Evolutionary conservation across 2,888 invertebrate genomes (phyloP).

Genomic region (Mythimna vitellina): DNA sequence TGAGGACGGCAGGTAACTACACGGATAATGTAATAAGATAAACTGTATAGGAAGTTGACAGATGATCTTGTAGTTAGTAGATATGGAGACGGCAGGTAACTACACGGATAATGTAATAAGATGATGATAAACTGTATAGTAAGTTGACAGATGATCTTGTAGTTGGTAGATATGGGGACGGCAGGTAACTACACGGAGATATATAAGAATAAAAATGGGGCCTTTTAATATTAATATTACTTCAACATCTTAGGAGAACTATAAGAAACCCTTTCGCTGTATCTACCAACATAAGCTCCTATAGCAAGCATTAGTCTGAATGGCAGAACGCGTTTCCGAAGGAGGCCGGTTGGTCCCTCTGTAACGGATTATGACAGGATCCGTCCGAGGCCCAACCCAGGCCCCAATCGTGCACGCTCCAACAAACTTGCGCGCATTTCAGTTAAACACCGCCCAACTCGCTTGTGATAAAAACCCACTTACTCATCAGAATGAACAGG

Average conservation of each 20-base stretch:
- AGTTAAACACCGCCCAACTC: conserved; percentile 63
- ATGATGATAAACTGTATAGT: background rate
- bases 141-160: background rate
- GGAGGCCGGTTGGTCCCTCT: conserved; percentile 58
- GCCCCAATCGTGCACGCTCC: conserved; percentile 72
- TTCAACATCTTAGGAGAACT: conserved; percentile 3
- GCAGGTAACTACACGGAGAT: background rate
- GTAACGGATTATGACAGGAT: conserved; percentile 70
- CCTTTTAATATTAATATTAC: background rate
- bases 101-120: too few species aligned
- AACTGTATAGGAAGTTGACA: background rate
- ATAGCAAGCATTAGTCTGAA: conserved; percentile 39
- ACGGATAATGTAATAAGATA: background rate
- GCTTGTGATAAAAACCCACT: conserved; percentile 49
- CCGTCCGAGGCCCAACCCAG: conserved; percentile 55
- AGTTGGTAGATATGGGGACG: background rate
- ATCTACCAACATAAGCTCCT: conserved; percentile 23
- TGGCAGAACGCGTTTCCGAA: conserved; percentile 55
- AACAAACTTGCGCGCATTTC: conserved; percentile 72
- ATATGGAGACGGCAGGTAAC: background rate
- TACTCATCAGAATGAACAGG: conserved; percentile 36
- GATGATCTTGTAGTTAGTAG: background rate
- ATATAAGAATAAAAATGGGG: background rate
- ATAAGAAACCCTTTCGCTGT: conserved; percentile 26
- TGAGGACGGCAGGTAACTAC: too few species aligned